These are phyloP conservation scores for Circaetus gallicus DNA, from an alignment of 2,113 vertebrate genomes.

Conservation along the genomic window DNA sequence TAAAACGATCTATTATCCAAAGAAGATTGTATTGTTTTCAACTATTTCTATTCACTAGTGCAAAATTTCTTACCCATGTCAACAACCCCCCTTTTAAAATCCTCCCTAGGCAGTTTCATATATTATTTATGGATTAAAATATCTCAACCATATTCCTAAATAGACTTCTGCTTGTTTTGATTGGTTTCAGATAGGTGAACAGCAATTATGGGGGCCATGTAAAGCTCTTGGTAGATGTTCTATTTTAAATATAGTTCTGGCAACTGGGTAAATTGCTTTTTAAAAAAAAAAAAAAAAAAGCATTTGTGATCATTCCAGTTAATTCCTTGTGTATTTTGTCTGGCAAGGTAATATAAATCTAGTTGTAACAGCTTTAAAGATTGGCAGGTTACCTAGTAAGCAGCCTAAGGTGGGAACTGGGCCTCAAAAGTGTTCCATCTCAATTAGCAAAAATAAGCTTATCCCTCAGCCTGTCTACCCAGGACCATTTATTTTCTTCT, in stretches of 20 bases:
- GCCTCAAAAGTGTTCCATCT: constrained; percentile 44
- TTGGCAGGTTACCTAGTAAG: constrained; percentile 51
- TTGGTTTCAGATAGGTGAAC: constrained; percentile 52
- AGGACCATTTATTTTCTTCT: constrained; percentile 47
- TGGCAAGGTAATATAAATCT: constrained; percentile 63
- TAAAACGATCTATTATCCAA: constrained; percentile 24
- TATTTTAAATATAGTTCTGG: constrained; percentile 62
- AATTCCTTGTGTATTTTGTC: constrained; percentile 67
- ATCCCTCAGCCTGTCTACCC: background rate
- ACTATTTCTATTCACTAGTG: constrained; percentile 41
- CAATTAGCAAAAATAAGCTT: constrained; percentile 57
- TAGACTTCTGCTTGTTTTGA: constrained; percentile 58
- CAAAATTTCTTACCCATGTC: constrained; percentile 29
- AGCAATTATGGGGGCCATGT: background rate
- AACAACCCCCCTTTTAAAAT: constrained; percentile 38
- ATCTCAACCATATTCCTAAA: constrained; percentile 44
- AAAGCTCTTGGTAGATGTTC: constrained; percentile 6
- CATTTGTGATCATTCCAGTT: constrained; percentile 68
- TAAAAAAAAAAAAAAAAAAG: background rate
- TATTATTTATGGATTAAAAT: constrained; percentile 67
- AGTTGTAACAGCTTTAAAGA: constrained; percentile 63
- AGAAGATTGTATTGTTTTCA: constrained; percentile 49
- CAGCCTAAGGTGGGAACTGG: constrained; percentile 59
- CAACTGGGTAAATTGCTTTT: background rate
- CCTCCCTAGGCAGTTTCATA: constrained; percentile 5